Evolutionary conservation across 2,888 invertebrate genomes (phyloP), one percentile per base, ranked within the genome.

Genomic region (Blomia tropicalis): DNA sequence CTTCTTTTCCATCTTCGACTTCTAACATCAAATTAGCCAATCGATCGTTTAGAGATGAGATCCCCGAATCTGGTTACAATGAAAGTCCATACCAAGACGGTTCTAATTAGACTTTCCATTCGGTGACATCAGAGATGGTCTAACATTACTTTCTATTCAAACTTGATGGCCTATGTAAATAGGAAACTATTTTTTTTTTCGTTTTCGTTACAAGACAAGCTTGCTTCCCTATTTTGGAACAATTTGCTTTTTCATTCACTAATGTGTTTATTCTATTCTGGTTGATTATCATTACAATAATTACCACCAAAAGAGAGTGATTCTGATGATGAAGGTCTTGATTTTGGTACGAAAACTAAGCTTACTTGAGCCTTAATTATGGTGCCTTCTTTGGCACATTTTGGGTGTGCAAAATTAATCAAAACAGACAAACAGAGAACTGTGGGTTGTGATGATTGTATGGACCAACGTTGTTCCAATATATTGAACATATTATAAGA

Each of bases 351-450:
- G n/a, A 11, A 19, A 47, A 47, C 51, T 47, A 47, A 47, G 51
- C 51, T 47, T n/a, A 47, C 51, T 47, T 47, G 51, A 47, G 51
- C 51, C 51, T 25, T 47, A 47, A 47, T 47, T 47, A 47, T 47
- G 51, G n/a, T n/a, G 23, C 7, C 5, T 14, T 27, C n/a, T 7
- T 22, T 27, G 22, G 51, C 51, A 47, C n/a, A n/a, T n/a, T n/a
- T n/a, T n/a, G 51, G 7, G n/a, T 11, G 27, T 7, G 7, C 7
- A 47, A 19, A 47, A 47, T 47, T 47, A 47, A 47, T 47, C 51
- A 47, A 47, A 47, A 47, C 51, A 22, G 51, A 47, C 51, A 47
- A 47, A 7, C 41, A 41, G 41, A 17, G 14, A 41, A 14, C 41
- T 17, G n/a, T 41, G 14, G 41, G 41, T 41, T 17, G 41, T 41